phyloP scores from a whole-genome alignment of 2,113 vertebrate species.

The Sorex araneus region DNA sequence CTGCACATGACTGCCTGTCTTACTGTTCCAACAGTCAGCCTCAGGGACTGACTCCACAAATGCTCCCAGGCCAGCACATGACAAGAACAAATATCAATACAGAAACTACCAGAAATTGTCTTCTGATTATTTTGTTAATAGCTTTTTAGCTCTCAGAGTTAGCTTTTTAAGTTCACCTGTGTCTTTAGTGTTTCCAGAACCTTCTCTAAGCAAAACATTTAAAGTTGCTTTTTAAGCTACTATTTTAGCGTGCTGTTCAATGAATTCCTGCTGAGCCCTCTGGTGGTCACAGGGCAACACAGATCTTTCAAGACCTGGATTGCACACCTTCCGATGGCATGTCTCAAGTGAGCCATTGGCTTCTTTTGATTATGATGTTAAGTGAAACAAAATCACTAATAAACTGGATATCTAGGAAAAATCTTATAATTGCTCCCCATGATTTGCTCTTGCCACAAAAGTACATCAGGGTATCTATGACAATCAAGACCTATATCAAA shows the following conservation, averaged over 20 bases:
- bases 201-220: constrained; percentile 8
- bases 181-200: not conserved
- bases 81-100: too few species aligned
- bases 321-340: not conserved
- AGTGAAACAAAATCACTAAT: constrained; percentile 17
- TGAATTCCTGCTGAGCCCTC: constrained; percentile 56
- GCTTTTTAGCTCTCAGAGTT: not conserved
- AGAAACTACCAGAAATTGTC: not conserved
- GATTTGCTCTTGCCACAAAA: not conserved
- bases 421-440: not conserved
- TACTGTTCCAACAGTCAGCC: accelerated
- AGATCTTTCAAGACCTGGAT: not conserved
- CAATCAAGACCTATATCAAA: constrained; percentile 31
- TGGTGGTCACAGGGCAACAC: constrained; percentile 7
- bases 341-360: not conserved
- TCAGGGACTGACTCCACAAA: not conserved
- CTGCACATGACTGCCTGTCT: too few species aligned
- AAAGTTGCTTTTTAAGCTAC: not conserved
- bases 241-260: not conserved
- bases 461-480: not conserved
- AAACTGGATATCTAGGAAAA: not conserved
- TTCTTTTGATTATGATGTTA: not conserved
- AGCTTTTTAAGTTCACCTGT: not conserved
- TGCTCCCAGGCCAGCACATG: not conserved
- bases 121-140: not conserved